Conservation (phyloP, 2,797 vertebrate genomes). For the Typhlichthys subterraneus region DNA sequence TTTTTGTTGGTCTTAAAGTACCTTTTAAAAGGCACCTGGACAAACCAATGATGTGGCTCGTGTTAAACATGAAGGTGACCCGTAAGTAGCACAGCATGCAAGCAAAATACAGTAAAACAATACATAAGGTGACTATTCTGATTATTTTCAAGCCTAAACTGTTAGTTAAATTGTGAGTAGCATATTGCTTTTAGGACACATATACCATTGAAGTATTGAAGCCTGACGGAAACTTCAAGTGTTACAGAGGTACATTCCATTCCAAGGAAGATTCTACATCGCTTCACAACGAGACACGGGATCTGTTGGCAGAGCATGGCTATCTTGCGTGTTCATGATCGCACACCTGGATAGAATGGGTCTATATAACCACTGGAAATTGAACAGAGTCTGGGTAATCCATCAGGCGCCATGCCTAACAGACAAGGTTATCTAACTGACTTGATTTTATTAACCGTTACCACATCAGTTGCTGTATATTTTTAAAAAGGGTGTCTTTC, state of each 20-base stretch:
- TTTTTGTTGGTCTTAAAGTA: no score
- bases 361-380: slow-evolving; percentile 13
- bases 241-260: no score
- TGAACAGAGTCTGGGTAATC: slow-evolving; percentile 36
- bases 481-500: slow-evolving; percentile 17
- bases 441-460: slow-evolving; percentile 51
- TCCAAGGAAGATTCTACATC: no score
- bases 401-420: slow-evolving; percentile 28
- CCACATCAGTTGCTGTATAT: slow-evolving; percentile 10
- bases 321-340: background rate
- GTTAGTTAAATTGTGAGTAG: slow-evolving; percentile 1
- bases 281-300: no score
- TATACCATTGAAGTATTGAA: background rate
- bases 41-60: no score
- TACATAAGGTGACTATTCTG: no score
- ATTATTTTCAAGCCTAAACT: background rate
- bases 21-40: no score
- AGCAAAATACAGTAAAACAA: no score
- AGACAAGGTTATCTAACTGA: slow-evolving; percentile 44
- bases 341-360: background rate
- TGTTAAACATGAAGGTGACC: no score
- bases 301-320: no score
- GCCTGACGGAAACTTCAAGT: no score
- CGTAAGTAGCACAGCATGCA: no score
- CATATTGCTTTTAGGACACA: slow-evolving; percentile 10